A percentile compares a stretch with the other conserved stretches of the same genome.
phyloP scores from a whole-genome alignment of 2,888 invertebrate species.

The Noctua fimbriata region DNA sequence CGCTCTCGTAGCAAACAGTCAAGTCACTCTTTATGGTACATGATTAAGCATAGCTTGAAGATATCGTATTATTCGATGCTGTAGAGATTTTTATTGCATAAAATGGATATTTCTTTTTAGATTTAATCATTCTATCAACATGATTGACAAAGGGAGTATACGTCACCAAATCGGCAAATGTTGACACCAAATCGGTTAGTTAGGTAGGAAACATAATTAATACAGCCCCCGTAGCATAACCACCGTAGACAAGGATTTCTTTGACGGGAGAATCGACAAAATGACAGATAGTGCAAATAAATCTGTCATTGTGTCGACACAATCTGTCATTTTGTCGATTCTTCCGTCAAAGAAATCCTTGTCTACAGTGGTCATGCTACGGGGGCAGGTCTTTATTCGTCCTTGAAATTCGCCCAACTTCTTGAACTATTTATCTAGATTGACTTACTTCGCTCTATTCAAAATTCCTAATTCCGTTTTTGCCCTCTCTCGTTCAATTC shows the following conservation, averaged over 20 bases:
- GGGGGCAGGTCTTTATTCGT: background rate
- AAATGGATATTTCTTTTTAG: background rate
- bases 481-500: background rate
- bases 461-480: constrained; percentile 4
- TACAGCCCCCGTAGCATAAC: too few relatives aligned
- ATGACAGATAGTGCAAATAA: too few relatives aligned
- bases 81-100: background rate
- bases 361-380: too few relatives aligned
- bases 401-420: background rate
- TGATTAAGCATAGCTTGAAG: background rate
- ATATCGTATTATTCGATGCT: background rate
- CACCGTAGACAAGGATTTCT: too few relatives aligned
- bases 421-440: background rate
- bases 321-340: too few relatives aligned
- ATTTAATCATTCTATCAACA: background rate
- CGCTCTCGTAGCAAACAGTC: constrained; percentile 30
- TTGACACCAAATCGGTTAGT: background rate
- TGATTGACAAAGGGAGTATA: background rate
- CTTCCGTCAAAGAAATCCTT: too few relatives aligned
- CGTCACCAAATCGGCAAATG: background rate
- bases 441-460: background rate
- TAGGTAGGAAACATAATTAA: background rate
- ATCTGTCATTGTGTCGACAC: too few relatives aligned
- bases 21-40: constrained; percentile 15
- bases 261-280: too few relatives aligned